A percentile compares a stretch with the other conserved stretches of the same genome.
These are phyloP conservation scores for Hepsetus odoe DNA, from an alignment of 2,113 vertebrate species.

Conservation along the genomic window DNA sequence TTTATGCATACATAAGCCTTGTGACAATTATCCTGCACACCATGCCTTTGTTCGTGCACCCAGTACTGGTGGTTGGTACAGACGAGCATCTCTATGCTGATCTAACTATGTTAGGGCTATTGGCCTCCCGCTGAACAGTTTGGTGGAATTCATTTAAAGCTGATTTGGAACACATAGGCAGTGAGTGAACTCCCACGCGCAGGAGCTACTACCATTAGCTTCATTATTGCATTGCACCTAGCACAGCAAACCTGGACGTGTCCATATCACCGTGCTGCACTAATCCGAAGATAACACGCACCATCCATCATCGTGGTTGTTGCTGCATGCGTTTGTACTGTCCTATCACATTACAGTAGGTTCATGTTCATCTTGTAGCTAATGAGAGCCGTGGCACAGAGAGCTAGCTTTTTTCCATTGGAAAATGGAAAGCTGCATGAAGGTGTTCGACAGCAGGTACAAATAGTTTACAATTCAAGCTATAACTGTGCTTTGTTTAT, in stretches of 20 bases:
- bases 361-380: slow-evolving; percentile 24
- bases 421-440: slow-evolving; percentile 10
- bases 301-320: slow-evolving; percentile 68
- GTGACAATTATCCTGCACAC: slow-evolving; percentile 72
- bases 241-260: slow-evolving; percentile 65
- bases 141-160: slow-evolving; percentile 76
- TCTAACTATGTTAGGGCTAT: slow-evolving; percentile 65
- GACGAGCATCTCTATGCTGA: slow-evolving; percentile 72
- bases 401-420: not conserved
- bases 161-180: slow-evolving; percentile 64
- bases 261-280: slow-evolving; percentile 75
- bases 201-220: slow-evolving; percentile 64
- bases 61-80: slow-evolving; percentile 63
- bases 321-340: slow-evolving; percentile 24
- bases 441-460: not conserved
- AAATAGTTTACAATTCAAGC: not conserved
- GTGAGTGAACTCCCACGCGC: slow-evolving; percentile 74
- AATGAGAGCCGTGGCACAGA: slow-evolving; percentile 30
- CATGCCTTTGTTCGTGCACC: slow-evolving; percentile 64
- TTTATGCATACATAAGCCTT: slow-evolving; percentile 57
- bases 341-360: slow-evolving; percentile 3
- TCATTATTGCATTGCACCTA: slow-evolving; percentile 72
- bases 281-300: slow-evolving; percentile 76
- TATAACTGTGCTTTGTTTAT: slow-evolving; percentile 14
- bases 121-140: slow-evolving; percentile 72